phyloP scores from a whole-genome alignment of 2,888 invertebrate species.

The Diploptera punctata region DNA sequence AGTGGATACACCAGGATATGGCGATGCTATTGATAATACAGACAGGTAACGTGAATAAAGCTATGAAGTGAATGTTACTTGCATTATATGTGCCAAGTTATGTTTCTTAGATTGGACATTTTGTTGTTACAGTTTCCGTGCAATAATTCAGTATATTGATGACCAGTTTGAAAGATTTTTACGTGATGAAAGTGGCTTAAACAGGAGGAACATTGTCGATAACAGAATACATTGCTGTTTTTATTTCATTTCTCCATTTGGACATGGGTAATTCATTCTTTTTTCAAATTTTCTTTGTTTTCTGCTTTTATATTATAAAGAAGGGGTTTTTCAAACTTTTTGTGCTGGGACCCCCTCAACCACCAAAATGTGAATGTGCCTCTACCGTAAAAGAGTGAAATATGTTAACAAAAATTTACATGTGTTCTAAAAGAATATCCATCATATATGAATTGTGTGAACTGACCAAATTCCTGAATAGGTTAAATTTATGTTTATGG shows the following conservation, averaged over 20 bases:
- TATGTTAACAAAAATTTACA: no score
- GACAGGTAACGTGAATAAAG: constrained; percentile 59
- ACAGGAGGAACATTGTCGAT: constrained; percentile 95
- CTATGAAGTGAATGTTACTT: not conserved
- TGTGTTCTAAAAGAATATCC: no score
- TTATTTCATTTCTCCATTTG: constrained; percentile 96
- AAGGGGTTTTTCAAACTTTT: no score
- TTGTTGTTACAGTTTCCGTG: constrained; percentile 73
- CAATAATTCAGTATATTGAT: constrained; percentile 96
- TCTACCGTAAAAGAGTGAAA: no score
- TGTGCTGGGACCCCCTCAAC: no score
- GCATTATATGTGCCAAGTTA: no score
- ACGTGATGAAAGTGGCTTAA: constrained; percentile 93
- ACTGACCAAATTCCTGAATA: no score
- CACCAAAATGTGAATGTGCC: no score
- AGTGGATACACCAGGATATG: constrained; percentile 96
- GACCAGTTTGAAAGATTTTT: constrained; percentile 94
- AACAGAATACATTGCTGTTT: constrained; percentile 98
- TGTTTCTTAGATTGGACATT: not conserved
- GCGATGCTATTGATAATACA: constrained; percentile 93
- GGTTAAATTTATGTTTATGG: no score
- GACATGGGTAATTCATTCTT: constrained; percentile 96
- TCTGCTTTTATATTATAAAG: no score
- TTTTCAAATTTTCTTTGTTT: no score
- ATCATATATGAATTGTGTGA: no score